Evolutionary conservation across 2,888 invertebrate species (phyloP).

Genomic region (Macropis europaea): DNA sequence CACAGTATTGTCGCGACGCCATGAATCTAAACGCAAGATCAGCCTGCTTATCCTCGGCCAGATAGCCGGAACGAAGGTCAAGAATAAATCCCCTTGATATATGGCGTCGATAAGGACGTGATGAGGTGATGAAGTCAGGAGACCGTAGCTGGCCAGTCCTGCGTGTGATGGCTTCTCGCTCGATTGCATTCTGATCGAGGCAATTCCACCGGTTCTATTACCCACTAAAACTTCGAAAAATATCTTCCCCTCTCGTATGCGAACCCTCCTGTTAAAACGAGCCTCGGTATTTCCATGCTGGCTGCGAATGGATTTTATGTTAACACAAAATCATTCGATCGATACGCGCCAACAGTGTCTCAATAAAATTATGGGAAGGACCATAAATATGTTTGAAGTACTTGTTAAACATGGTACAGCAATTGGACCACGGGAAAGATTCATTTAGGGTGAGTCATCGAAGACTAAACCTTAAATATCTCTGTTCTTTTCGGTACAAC

Average conservation of each 20-base stretch:
- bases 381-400: too few relatives aligned
- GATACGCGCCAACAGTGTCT: too few relatives aligned
- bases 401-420: too few relatives aligned
- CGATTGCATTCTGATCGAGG: constrained; percentile 70
- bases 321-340: too few relatives aligned
- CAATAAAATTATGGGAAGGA: too few relatives aligned
- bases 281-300: too few relatives aligned
- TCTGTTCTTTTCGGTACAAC: too few relatives aligned
- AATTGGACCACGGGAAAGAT: too few relatives aligned
- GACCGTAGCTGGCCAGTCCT: constrained; percentile 58
- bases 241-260: neutral
- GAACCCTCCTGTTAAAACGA: neutral
- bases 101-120: constrained; percentile 51
- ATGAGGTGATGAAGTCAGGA: constrained; percentile 54
- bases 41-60: constrained; percentile 20
- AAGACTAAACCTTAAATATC: too few relatives aligned
- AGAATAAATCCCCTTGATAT: constrained; percentile 35
- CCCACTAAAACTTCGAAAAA: neutral
- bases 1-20: constrained; percentile 19
- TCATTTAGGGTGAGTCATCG: too few relatives aligned
- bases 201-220: constrained; percentile 28
- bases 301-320: too few relatives aligned
- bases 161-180: constrained; percentile 68
- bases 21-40: constrained; percentile 32
- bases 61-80: constrained; percentile 33